A percentile compares a stretch with the other conserved stretches of the same genome.
Conservation (phyloP, 2,888 invertebrate genomes). For the Ametastegia equiseti region DNA sequence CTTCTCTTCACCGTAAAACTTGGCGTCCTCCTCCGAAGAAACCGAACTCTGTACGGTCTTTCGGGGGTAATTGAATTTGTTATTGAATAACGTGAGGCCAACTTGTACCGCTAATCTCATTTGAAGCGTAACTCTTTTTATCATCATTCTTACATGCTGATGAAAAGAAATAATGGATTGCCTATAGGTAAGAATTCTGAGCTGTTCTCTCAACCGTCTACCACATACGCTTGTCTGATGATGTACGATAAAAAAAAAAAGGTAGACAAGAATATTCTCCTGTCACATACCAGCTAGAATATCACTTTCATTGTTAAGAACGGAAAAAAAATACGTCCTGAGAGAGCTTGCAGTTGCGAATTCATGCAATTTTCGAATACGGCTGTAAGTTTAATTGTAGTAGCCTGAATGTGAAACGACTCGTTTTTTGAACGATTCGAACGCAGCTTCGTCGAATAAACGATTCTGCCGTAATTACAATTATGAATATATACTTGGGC, state of each 20-base stretch:
- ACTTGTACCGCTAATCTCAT: conserved; percentile 45
- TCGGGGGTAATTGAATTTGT: conserved; percentile 31
- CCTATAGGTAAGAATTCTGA: neutral
- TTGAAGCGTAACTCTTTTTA: conserved; percentile 17
- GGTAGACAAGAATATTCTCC: neutral
- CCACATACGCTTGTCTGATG: neutral
- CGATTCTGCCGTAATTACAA: conserved; percentile 8
- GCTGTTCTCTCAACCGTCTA: neutral
- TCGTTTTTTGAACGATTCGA: neutral
- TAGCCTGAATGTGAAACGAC: neutral
- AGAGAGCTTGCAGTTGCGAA: neutral
- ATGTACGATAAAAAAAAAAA: neutral
- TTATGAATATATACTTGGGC: conserved; percentile 11
- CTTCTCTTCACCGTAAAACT: neutral
- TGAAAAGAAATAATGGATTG: conserved; percentile 16
- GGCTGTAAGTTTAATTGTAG: neutral
- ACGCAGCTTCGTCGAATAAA: conserved; percentile 11
- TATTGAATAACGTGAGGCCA: conserved; percentile 24
- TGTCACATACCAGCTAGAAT: neutral
- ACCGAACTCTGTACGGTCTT: conserved; percentile 23
- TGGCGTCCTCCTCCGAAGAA: conserved; percentile 3
- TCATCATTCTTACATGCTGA: neutral
- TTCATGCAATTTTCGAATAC: neutral
- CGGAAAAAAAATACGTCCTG: conserved; percentile 3
- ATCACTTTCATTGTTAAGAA: neutral